Conservation (phyloP, 2,113 vertebrate species). For the Myrmecobius fasciatus region DNA sequence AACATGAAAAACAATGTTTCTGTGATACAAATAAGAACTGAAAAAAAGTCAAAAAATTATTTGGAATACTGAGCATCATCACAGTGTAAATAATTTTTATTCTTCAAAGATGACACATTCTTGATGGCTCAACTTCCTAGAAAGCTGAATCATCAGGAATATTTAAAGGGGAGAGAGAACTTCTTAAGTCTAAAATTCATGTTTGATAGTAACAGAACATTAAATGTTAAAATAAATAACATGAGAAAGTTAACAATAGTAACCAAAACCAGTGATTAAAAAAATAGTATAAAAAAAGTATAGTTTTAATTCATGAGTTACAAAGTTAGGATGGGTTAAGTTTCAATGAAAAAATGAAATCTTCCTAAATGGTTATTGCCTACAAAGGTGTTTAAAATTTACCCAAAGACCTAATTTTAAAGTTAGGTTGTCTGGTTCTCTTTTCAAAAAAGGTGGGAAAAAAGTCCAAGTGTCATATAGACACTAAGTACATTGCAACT, state of each 20-base stretch:
- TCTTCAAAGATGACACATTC: not conserved
- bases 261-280: constrained; percentile 27
- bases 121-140: not conserved
- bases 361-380: constrained; percentile 20
- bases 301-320: constrained; percentile 36
- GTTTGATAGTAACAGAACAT: not conserved
- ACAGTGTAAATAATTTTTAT: not conserved
- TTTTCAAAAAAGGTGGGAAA: not conserved
- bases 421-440: not conserved
- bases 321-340: constrained; percentile 8
- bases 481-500: not conserved
- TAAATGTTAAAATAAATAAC: constrained; percentile 13
- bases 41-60: not conserved
- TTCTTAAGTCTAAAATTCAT: constrained; percentile 26
- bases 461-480: not conserved
- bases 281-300: constrained; percentile 26
- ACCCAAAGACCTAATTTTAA: not conserved
- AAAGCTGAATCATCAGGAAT: not conserved
- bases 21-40: not conserved
- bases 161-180: constrained; percentile 14
- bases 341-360: not conserved
- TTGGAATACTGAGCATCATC: not conserved
- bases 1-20: not conserved
- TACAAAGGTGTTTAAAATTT: not conserved
- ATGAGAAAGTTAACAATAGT: constrained; percentile 16